A percentile compares a stretch with the other conserved stretches of the same genome.
These are phyloP conservation scores for Drosophila watanabei DNA, from an alignment of 1,140 invertebrate species.

Conservation along the genomic window DNA sequence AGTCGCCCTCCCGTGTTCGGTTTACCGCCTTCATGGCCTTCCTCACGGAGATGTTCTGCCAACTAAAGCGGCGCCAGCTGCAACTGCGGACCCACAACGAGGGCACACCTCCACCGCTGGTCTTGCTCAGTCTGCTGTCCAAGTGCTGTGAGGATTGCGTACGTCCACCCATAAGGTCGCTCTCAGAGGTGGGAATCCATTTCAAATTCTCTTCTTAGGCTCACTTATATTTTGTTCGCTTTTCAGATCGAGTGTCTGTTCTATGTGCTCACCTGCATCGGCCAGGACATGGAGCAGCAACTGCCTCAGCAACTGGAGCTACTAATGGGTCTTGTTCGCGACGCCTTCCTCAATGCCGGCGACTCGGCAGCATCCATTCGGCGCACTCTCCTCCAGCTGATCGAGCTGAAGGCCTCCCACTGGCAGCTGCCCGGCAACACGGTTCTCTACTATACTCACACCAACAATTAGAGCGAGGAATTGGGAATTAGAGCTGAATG, in stretches of 20 bases:
- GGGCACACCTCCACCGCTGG: conserved; percentile 89
- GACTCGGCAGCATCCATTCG: conserved; percentile 89
- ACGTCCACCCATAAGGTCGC: conserved; percentile 91
- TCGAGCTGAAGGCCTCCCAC: conserved; percentile 94
- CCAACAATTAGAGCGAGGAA: conserved; percentile 67
- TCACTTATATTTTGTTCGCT: conserved; percentile 3
- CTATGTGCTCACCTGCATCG: conserved; percentile 94
- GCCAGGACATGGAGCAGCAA: conserved; percentile 93
- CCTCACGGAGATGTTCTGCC: conserved; percentile 95
- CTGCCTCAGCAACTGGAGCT: conserved; percentile 92
- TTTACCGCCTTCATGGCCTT: conserved; percentile 95
- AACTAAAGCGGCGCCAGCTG: conserved; percentile 91
- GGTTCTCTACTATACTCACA: conserved; percentile 95
- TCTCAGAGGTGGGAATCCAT: conserved; percentile 88
- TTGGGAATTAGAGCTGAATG: not conserved
- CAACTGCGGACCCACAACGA: conserved; percentile 89
- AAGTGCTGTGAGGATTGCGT: conserved; percentile 95
- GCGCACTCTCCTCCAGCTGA: conserved; percentile 94
- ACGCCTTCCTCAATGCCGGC: conserved; percentile 92
- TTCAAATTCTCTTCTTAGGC: no score
- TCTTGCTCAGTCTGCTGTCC: conserved; percentile 92
- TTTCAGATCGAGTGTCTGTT: conserved; percentile 93
- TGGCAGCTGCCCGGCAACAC: conserved; percentile 95
- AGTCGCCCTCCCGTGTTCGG: conserved; percentile 87
- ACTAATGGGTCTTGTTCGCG: conserved; percentile 91